Conservation (phyloP, 2,113 vertebrate genomes). For the Nothocercus julius region DNA sequence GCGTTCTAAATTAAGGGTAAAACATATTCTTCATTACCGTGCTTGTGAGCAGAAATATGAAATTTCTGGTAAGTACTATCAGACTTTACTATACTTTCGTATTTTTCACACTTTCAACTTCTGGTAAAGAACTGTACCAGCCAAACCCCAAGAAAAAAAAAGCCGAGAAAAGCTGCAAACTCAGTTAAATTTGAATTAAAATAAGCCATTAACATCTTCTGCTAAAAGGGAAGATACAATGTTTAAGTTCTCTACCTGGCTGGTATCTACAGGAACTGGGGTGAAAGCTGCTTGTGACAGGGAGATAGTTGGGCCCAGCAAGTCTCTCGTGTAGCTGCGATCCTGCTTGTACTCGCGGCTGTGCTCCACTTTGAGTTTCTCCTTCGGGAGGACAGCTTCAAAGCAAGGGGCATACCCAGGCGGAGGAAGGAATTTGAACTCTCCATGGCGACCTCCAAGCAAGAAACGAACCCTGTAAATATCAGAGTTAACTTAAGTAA, state of each 20-base stretch:
- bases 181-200: background rate
- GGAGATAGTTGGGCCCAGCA: slow-evolving; percentile 88
- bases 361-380: slow-evolving; percentile 91
- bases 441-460: slow-evolving; percentile 93
- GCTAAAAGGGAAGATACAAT: background rate
- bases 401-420: slow-evolving; percentile 93
- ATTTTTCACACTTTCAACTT: background rate
- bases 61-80: background rate
- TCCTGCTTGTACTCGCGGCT: slow-evolving; percentile 88
- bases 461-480: slow-evolving; percentile 87
- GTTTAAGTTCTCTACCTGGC: slow-evolving; percentile 79
- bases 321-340: slow-evolving; percentile 82
- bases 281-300: slow-evolving; percentile 94
- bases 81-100: background rate
- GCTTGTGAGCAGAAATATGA: background rate
- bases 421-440: slow-evolving; percentile 97
- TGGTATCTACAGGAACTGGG: slow-evolving; percentile 91
- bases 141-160: background rate
- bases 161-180: background rate
- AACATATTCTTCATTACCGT: background rate
- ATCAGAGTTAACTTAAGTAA: background rate
- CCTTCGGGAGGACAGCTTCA: slow-evolving; percentile 92
- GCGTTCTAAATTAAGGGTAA: background rate
- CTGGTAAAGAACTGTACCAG: background rate
- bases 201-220: accelerated